phyloP scores from a whole-genome alignment of 2,888 invertebrate genomes.

The Heliconius sara region DNA sequence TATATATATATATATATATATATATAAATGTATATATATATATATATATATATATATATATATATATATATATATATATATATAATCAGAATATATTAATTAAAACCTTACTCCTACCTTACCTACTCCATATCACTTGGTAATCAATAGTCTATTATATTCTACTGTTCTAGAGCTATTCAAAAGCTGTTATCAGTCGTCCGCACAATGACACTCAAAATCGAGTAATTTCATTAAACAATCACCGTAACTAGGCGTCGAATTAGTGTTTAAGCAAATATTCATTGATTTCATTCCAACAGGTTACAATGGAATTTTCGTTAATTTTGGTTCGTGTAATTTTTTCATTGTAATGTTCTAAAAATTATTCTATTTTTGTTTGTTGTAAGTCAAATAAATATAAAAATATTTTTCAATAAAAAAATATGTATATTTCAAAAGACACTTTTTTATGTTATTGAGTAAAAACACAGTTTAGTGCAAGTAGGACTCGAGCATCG shows the following conservation, averaged over 20 bases:
- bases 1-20: no score
- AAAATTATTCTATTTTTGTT: not conserved
- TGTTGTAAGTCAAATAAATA: not conserved
- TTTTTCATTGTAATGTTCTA: not conserved
- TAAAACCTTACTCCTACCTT: no score
- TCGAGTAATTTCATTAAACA: conserved; percentile 6
- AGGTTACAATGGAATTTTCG: not conserved
- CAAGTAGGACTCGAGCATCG: no score
- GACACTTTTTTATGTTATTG: no score
- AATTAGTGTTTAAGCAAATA: conserved; percentile 4
- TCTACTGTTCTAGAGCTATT: conserved; percentile 1
- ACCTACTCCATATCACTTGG: not conserved
- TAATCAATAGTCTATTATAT: not conserved
- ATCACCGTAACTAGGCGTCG: not conserved
- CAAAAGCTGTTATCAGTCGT: not conserved
- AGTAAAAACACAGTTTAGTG: no score
- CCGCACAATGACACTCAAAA: conserved; percentile 1
- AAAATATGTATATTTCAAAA: no score
- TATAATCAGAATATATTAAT: no score
- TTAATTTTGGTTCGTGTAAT: not conserved
- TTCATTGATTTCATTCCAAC: not conserved
- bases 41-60: no score
- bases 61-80: not conserved
- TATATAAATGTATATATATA: no score
- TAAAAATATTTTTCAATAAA: no score